Conservation (phyloP, 2,113 vertebrate genomes). For the Dicaeum eximium region DNA sequence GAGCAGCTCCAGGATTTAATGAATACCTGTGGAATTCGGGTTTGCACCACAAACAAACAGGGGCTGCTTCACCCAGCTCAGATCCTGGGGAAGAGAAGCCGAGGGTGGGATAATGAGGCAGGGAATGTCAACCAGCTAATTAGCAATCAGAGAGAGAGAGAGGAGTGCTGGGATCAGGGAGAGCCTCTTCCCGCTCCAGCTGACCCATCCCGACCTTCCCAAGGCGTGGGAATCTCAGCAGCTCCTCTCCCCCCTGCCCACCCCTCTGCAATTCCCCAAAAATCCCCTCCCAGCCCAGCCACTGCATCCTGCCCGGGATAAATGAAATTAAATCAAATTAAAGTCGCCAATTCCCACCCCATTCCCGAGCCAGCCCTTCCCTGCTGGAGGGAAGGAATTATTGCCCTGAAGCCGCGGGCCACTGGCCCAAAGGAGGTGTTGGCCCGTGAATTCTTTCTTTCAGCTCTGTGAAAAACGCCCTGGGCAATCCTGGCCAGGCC, state of each 20-base stretch:
- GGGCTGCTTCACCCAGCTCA: fast-evolving
- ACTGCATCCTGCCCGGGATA: background rate
- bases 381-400: background rate
- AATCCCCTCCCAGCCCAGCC: background rate
- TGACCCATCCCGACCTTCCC: background rate
- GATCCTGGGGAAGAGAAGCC: background rate
- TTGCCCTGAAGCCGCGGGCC: background rate
- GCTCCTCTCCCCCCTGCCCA: background rate
- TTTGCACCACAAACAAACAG: background rate
- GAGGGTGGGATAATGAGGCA: slow-evolving; percentile 22
- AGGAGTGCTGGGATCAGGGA: background rate
- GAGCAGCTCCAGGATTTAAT: too few relatives aligned
- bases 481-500: fast-evolving
- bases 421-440: background rate
- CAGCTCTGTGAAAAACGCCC: fast-evolving
- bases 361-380: background rate
- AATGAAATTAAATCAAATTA: background rate
- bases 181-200: background rate
- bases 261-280: background rate
- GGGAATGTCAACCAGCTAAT: background rate
- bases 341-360: background rate
- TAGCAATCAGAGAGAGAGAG: background rate
- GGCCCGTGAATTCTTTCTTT: background rate
- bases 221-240: background rate
- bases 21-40: fast-evolving